Conservation (phyloP, 92 coral and sea anemone genomes). For the Paragorgia papillata region DNA sequence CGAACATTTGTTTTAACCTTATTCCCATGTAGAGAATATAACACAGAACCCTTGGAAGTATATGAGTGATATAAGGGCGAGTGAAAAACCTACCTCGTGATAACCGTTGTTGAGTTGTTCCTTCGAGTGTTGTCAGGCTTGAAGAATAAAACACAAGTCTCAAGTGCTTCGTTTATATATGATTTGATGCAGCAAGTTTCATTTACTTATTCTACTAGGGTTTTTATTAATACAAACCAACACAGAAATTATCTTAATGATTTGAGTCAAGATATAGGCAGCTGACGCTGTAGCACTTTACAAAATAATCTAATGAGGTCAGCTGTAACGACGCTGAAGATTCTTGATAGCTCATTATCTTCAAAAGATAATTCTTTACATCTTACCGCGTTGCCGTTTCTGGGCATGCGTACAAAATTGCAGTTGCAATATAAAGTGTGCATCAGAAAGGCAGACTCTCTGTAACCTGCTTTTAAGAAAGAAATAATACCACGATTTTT, state of each 20-base stretch:
- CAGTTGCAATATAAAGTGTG: background rate
- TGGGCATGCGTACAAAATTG: conserved; percentile 19
- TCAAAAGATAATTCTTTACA: background rate
- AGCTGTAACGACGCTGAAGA: conserved; percentile 17
- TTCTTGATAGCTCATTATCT: conserved; percentile 15
- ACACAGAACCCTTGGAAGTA: no score
- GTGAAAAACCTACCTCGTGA: background rate
- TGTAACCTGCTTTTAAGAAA: background rate
- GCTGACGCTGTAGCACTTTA: conserved; percentile 10
- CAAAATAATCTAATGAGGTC: conserved; percentile 23
- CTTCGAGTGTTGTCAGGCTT: background rate
- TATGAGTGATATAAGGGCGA: no score
- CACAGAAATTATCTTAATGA: conserved; percentile 42
- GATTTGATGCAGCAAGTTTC: conserved; percentile 11
- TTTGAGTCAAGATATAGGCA: conserved; percentile 24
- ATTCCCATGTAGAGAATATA: no score
- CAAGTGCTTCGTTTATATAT: conserved; percentile 23
- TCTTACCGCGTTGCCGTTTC: no score
- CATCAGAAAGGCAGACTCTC: background rate
- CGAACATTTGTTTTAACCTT: background rate
- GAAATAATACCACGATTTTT: background rate
- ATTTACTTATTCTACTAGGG: conserved; percentile 16
- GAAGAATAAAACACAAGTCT: background rate
- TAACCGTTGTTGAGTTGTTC: background rate
- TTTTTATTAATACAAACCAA: conserved; percentile 30